A percentile compares a stretch with the other conserved stretches of the same genome.
Evolutionary conservation across 1,140 invertebrate genomes (phyloP).

Genomic region (Euglossa dilemma): DNA sequence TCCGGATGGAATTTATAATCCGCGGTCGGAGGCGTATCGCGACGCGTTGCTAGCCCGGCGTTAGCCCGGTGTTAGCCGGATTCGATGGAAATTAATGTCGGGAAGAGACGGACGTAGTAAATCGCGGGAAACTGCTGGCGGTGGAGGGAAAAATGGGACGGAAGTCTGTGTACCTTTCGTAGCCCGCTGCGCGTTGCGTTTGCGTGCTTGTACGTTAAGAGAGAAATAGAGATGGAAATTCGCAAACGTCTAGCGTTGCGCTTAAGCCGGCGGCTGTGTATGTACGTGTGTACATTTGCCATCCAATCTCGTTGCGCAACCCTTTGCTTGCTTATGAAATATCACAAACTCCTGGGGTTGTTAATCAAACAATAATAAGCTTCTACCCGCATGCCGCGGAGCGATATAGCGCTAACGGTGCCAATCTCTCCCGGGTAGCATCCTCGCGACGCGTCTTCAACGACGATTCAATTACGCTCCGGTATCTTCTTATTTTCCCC

Average conservation of each 20-base stretch:
- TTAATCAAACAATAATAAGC: constrained; percentile 71
- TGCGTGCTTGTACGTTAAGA: constrained; percentile 13
- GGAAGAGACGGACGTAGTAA: not conserved
- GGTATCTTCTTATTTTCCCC: not conserved
- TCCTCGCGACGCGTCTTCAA: not conserved
- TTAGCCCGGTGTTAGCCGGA: not conserved
- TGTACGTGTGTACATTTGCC: constrained; percentile 51
- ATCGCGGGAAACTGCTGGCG: not conserved
- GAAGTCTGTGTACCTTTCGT: not conserved
- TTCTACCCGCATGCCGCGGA: constrained; percentile 12
- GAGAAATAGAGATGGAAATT: constrained; percentile 38
- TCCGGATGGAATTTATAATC: not conserved
- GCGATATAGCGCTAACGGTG: constrained; percentile 42
- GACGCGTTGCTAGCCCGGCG: not conserved
- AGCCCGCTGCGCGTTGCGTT: not conserved
- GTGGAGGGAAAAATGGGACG: constrained; percentile 5
- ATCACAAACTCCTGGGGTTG: constrained; percentile 63
- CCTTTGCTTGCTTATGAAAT: constrained; percentile 69
- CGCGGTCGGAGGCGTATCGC: too few relatives aligned
- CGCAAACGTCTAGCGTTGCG: constrained; percentile 30
- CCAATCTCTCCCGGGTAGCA: constrained; percentile 25
- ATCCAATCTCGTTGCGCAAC: constrained; percentile 65
- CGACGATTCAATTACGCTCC: constrained; percentile 52
- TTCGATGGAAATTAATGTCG: constrained; percentile 2
- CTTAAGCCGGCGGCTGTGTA: constrained; percentile 37